Conservation (phyloP, 2,888 invertebrate species). For the Parnassius mnemosyne region DNA sequence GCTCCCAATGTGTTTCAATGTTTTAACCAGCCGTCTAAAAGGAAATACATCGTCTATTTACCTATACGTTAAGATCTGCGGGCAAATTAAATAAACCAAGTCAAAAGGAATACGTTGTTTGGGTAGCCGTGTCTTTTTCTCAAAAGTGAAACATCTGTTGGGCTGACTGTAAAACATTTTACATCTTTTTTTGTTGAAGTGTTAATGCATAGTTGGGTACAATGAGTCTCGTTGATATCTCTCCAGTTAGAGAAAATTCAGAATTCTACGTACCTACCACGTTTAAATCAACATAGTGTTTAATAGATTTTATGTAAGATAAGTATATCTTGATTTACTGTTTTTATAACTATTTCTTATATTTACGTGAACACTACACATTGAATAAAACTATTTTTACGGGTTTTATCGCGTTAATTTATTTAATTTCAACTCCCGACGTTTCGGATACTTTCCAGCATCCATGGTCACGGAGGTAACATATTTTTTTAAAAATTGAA, state of each 20-base stretch:
- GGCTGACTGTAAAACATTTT: conserved; percentile 18
- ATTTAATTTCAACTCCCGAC: no score
- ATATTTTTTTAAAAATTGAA: no score
- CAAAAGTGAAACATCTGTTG: conserved; percentile 27
- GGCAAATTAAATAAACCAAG: conserved; percentile 26
- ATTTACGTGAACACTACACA: no score
- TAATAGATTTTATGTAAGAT: no score
- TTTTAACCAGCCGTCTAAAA: conserved; percentile 42
- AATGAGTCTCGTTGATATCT: conserved; percentile 14
- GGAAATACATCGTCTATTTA: conserved; percentile 30
- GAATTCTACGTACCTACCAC: not conserved
- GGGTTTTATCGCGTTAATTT: no score
- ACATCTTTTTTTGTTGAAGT: conserved; percentile 22
- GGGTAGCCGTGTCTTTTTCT: conserved; percentile 22
- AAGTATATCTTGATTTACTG: no score
- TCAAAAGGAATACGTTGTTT: conserved; percentile 23
- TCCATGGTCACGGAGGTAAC: no score
- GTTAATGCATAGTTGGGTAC: conserved; percentile 19
- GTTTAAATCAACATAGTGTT: not conserved
- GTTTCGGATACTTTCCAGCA: no score
- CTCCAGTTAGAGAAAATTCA: conserved; percentile 16
- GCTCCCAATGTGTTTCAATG: conserved; percentile 46
- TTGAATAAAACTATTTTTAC: no score
- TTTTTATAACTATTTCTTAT: no score
- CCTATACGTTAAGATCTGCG: conserved; percentile 25